Conservation (phyloP, 2,113 vertebrate species). For the Mungos mungo region DNA sequence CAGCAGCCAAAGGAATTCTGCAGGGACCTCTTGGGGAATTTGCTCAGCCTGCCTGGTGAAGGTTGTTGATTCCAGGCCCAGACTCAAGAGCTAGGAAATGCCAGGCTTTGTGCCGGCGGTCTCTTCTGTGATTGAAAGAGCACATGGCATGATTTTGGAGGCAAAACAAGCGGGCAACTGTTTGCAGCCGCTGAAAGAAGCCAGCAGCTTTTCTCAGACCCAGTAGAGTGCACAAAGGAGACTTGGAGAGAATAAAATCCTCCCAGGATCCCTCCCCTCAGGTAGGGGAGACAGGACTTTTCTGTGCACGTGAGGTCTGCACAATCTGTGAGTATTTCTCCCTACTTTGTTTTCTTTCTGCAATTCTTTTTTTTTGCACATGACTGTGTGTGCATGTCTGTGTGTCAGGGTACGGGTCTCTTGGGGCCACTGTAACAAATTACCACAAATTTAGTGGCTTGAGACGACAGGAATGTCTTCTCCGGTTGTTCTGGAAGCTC, state of each 20-base stretch:
- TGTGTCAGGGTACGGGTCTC: background rate
- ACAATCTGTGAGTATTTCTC: background rate
- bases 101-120: slow-evolving; percentile 46
- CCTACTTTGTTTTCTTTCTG: background rate
- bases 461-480: background rate
- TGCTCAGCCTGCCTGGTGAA: background rate
- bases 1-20: background rate
- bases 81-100: slow-evolving; percentile 62
- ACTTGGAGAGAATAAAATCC: background rate
- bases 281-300: background rate
- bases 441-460: background rate
- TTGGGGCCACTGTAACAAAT: background rate
- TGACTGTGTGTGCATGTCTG: too few species aligned
- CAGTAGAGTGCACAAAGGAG: background rate
- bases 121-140: slow-evolving; percentile 39
- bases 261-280: background rate
- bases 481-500: background rate
- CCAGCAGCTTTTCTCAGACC: background rate
- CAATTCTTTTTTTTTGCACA: background rate
- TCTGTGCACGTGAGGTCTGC: background rate
- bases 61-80: slow-evolving; percentile 45
- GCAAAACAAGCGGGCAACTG: slow-evolving; percentile 31
- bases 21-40: background rate
- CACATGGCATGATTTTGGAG: background rate
- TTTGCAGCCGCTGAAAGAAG: background rate